These are phyloP conservation scores for Oscheius myriophilus DNA, from an alignment of 2,888 invertebrate species.

Conservation along the genomic window DNA sequence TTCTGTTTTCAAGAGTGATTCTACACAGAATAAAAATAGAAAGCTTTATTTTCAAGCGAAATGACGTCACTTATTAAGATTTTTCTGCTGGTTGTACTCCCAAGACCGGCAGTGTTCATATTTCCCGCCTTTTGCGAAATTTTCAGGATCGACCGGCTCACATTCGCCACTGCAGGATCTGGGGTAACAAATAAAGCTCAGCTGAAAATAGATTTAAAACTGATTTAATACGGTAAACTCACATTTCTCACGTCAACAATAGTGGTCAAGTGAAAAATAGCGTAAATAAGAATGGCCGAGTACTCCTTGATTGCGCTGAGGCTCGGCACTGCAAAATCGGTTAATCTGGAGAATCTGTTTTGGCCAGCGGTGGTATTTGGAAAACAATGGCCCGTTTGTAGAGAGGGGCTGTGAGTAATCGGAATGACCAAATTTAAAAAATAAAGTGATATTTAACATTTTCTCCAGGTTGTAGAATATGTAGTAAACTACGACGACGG, in stretches of 20 bases:
- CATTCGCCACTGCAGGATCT: constrained; percentile 62
- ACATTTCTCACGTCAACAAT: constrained; percentile 21
- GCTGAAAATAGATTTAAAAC: constrained; percentile 1
- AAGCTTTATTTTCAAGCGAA: no score
- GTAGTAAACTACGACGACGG: no score
- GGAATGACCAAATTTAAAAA: no score
- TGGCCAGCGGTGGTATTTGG: no score
- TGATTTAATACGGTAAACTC: constrained; percentile 3
- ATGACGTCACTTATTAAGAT: no score
- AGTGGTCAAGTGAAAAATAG: constrained; percentile 11
- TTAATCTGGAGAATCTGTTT: no score
- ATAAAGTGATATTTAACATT: no score
- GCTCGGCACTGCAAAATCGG: constrained; percentile 6
- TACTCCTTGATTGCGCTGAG: constrained; percentile 24
- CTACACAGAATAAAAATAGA: no score
- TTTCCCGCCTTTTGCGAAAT: constrained; percentile 54
- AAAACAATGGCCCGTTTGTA: no score
- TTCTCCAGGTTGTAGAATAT: no score
- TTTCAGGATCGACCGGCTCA: constrained; percentile 62
- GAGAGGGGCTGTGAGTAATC: no score
- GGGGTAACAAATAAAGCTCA: constrained; percentile 53
- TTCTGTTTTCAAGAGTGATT: no score
- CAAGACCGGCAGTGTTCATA: constrained; percentile 51
- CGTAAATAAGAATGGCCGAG: constrained; percentile 4
- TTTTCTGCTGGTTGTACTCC: constrained; percentile 48